Base-by-base conservation (phyloP, 2,797 vertebrate genomes). In the Syngnathus acus region DNA sequence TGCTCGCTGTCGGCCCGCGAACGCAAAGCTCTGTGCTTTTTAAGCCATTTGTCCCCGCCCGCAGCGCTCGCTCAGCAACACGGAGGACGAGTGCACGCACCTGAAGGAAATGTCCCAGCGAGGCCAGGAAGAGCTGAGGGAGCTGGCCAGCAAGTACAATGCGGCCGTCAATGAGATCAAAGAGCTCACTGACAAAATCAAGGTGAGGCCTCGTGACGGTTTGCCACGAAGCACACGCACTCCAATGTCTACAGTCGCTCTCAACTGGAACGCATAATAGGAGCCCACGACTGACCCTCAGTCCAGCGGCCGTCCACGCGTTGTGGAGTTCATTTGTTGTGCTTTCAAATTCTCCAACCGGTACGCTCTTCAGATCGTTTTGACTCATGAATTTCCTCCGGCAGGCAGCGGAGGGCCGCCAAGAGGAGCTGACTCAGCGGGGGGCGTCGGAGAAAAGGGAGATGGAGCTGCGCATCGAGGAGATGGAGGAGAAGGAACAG, bases 401-500 rank as follows among this genome's bases (percentile, higher is more conserved):
- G 3, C 65, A 99, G 97, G 82, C 85, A 63, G 95, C 94, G 3
- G 96, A 98, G 84, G 94, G 93, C 43, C 91, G 90, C 64, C 95
- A 98, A 79, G 96, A 99, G 72, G 95, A 98, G 89, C 92, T 98
- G 67, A 93, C 95, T 0, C 94, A 96, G 88, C 95, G 95, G 74
- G 95, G 94, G 5, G 92, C 92, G 45, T 89, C 87, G 0, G 97
- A 99, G 87, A 98, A 95, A 86, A 94, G 94, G 78, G 95, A 97
- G 85, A 83, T 98, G 74, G 95, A 98, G 72, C 88, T 93, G 84
- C 92, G 93, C 79, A 95, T 99, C 50, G 94, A 95, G 76, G 97
- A 98, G 89, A 97, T 99, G 97, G 96, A 99, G 88, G 95, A 98
- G 84, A 96, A 95, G 87, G 97, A 99, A 74, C 95, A 98, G 88